Evolutionary conservation across 2,797 vertebrate genomes (phyloP), one percentile per base, ranked within the genome.

Genomic region (Lacerta bilineata): DNA sequence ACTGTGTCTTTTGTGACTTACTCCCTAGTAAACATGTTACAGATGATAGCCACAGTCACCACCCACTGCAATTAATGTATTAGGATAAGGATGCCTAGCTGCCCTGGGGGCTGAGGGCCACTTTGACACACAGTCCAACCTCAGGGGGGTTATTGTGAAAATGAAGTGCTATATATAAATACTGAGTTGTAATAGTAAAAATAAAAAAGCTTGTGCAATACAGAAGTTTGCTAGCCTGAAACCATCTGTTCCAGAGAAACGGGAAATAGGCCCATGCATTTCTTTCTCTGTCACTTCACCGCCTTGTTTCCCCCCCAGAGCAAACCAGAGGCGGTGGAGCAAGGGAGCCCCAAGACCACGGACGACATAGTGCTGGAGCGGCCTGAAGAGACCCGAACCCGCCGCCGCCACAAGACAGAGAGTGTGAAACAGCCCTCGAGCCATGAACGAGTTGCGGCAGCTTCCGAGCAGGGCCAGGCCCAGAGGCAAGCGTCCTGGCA

Each of bases 361-460:
- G 99, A 99, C 1, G 99, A 99, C 94, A 99, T 99, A 13, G 97
- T 99, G 76, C 97, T 98, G 90, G 99, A 99, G 93, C 98, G 96
- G 80, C 98, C 97, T 3, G 99, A 99, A 90, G 99, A 99, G 90
- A 97, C 97, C 59, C 96, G 98, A 20, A 97, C 97, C 0, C 97
- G 99, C 1, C 96, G 99, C 2, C 96, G 99, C 80, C 99, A 99
- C 96, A 99, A 99, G 95, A 99, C 99, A 0, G 99, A 99, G 95
- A 99, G 92, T 0, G 97, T 99, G 10, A 98, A 98, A 89, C 98
- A 98, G 93, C 98, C 98, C 29, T 98, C 97, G 96, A 98, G 98
- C 93, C 97, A 98, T 75, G 98, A 98, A 92, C 96, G 96, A 87
- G 89, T 96, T 15, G 89, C 96, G 10, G 96, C 96, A 50, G 94